Evolutionary conservation across 2,888 invertebrate species (phyloP).

Genomic region (Encarsia formosa): DNA sequence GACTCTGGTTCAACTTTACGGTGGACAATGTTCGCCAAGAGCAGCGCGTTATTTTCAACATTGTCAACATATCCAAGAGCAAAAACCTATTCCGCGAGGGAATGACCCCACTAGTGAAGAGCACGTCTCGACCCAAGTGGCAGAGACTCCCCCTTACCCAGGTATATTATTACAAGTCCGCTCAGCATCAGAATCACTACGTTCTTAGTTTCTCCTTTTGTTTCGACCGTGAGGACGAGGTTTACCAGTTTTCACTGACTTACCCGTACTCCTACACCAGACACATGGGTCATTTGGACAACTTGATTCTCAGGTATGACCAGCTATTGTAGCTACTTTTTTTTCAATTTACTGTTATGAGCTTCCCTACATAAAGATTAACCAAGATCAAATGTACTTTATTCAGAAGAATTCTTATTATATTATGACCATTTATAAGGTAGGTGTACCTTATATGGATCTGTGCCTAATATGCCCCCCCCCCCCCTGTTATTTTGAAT

Average conservation of each 20-base stretch:
- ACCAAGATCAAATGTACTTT: too few species aligned
- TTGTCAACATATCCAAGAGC: slow-evolving; percentile 93
- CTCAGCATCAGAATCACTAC: slow-evolving; percentile 84
- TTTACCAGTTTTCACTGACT: slow-evolving; percentile 90
- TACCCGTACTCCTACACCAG: slow-evolving; percentile 95
- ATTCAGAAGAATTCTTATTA: too few species aligned
- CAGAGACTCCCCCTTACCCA: slow-evolving; percentile 54
- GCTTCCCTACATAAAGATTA: too few species aligned
- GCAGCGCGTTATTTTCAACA: slow-evolving; percentile 93
- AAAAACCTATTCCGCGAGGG: slow-evolving; percentile 83
- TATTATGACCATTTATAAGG: too few species aligned
- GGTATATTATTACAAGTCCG: slow-evolving; percentile 89
- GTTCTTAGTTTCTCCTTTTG: slow-evolving; percentile 90
- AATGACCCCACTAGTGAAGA: slow-evolving; percentile 91
- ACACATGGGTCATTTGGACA: slow-evolving; percentile 77
- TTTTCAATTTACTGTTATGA: too few species aligned
- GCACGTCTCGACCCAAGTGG: slow-evolving; percentile 88
- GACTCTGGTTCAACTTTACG: slow-evolving; percentile 98
- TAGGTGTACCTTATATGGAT: too few species aligned
- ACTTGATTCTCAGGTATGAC: slow-evolving; percentile 31
- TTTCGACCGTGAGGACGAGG: slow-evolving; percentile 91
- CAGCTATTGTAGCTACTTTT: too few species aligned
- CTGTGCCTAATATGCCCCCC: too few species aligned
- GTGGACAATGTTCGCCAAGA: slow-evolving; percentile 92
- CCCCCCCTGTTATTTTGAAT: too few species aligned